Evolutionary conservation across 2,113 vertebrate species (phyloP), one percentile per base, ranked within the genome.

Genomic region (Petrocephalus zakoni): DNA sequence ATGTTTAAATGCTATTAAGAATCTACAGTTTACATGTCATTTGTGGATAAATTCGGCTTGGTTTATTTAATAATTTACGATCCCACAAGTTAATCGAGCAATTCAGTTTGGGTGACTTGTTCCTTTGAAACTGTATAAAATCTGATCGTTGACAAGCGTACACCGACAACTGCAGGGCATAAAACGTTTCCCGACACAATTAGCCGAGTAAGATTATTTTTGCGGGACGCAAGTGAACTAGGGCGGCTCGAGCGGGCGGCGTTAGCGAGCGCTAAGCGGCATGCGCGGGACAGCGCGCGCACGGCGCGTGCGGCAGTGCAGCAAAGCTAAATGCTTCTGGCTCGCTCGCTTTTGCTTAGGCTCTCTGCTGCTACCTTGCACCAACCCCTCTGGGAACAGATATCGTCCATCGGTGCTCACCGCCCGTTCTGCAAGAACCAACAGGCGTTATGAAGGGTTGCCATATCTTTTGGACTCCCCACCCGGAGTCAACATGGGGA

Each of bases 381-480:
- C 96, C 90, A 94, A 94, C 88, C 95, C 96, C 89, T 96, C 94
- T 0, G 97, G 97, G 92, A 99, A 99, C 94, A 99, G 92, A 51
- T 96, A 98, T 64, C 97, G 96, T 91, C 97, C 97, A 1, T 98
- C 97, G 0, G 97, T 98, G 89, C 97, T 97, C 93, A 98, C 95
- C 0, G 97, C 97, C 85, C 97, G 94, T 92, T 98, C 97, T 99
- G 96, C n/a, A 96, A 95, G 95, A 93, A 95, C 0, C 93, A 92
- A 94, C 92, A 94, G 91, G 90, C 89, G 91, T 92, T 94, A 91
- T 92, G 9, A 46, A 29, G 34, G 11, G 46, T 46, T 34, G 58
- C 29, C 19, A 21, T 58, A 8, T 58, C 72, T 49, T 22, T 8
- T 53, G 17, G 51, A 68, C 61, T 52, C n/a, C 58, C 87, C 84